Base-by-base conservation (phyloP, 2,888 invertebrate genomes). In the Fabriciana adippe region DNA sequence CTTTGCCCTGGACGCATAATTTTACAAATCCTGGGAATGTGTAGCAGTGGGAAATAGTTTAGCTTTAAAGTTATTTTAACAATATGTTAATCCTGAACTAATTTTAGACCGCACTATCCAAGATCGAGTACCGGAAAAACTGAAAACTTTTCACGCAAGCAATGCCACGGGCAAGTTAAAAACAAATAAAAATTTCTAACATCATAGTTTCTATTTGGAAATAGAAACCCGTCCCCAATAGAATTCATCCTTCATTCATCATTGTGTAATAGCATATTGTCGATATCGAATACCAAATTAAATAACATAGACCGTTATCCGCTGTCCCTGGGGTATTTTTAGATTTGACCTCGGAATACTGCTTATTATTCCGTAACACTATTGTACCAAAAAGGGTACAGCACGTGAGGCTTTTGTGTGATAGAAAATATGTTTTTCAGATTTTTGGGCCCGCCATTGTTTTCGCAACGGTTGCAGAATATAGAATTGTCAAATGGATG, bases 281-380 rank as follows among this genome's bases (percentile, higher is more conserved):
- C 53, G 51, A 62, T 63, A 66, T 53, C 60, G 51, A 53, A 67
- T 53, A 60, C 66, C 11, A 55, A 67, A 56, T 62, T 61, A 57
- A 66, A 63, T 65, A 67, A 21, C 65, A 64, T 64, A 65, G 64
- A 68, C 68, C 63, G 64, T 72, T 72, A 73, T 74, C 69, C 70
- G 72, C 64, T 74, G 71, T 67, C 74, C 71, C 71, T 71, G 71
- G 67, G 61, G 68, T 79, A 79, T 79, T 76, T 78, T 76, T 79
- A 79, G 78, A 73, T 59, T 31, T 69, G 75, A 63, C 80, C 79
- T 79, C 77, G 73, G 69, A 74, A 60, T 67, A 41, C 73, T 74
- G 74, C 65, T 80, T 80, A 70, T 71, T 75, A 80, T 80, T 79
- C 79, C 57, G 74, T 74, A 69, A 72, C 77, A 77, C 78, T 73